phyloP scores from a whole-genome alignment of 1,140 invertebrate species.

The Helicoverpa zea region DNA sequence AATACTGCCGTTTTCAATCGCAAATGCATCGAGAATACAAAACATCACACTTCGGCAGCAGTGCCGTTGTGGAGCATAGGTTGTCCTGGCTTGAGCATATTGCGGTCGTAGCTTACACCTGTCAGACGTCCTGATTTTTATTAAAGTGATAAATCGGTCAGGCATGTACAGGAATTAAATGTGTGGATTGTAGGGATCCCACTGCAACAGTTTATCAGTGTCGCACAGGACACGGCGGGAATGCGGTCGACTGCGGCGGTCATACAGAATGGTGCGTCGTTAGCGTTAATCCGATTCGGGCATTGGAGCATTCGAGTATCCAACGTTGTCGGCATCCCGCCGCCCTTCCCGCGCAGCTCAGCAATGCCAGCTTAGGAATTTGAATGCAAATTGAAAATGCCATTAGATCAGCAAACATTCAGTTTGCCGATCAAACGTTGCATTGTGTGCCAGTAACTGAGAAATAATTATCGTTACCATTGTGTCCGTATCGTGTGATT shows the following conservation, averaged over 20 bases:
- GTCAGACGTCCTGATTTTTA: slow-evolving; percentile 29
- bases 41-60: neutral
- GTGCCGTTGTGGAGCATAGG: neutral
- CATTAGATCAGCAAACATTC: slow-evolving; percentile 80
- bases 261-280: slow-evolving; percentile 73
- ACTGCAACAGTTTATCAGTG: slow-evolving; percentile 59
- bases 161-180: slow-evolving; percentile 26
- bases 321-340: slow-evolving; percentile 55
- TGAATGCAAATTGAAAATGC: slow-evolving; percentile 83
- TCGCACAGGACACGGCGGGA: slow-evolving; percentile 54
- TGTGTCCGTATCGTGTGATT: slow-evolving; percentile 2
- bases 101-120: slow-evolving; percentile 1
- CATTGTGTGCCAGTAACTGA: slow-evolving; percentile 59
- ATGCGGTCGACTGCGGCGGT: slow-evolving; percentile 58
- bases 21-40: too few species aligned
- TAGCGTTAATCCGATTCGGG: slow-evolving; percentile 74
- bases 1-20: too few species aligned
- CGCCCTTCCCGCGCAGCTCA: slow-evolving; percentile 53
- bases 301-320: slow-evolving; percentile 61
- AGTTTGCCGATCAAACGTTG: slow-evolving; percentile 67
- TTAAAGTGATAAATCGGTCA: slow-evolving; percentile 32
- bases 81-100: neutral
- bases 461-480: slow-evolving; percentile 50
- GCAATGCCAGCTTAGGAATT: slow-evolving; percentile 76
- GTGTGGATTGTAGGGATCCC: slow-evolving; percentile 30